Conservation (phyloP, 2,113 vertebrate genomes). For the Periophthalmodon schlosseri region DNA sequence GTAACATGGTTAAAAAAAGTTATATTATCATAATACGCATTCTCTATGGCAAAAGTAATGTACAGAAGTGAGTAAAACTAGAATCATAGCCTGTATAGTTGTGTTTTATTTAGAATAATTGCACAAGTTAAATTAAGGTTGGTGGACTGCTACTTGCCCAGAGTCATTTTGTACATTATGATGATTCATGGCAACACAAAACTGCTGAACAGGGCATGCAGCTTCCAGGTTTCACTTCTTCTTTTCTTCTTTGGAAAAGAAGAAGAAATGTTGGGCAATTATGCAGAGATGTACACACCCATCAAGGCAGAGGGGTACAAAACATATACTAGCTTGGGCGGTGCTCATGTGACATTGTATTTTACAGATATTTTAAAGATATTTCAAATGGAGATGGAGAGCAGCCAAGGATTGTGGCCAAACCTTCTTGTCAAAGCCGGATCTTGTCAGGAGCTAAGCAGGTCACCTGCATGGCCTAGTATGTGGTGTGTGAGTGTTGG, state of each 20-base stretch:
- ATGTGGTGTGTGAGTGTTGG: no score
- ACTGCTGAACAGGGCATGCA: neutral
- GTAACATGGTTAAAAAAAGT: no score
- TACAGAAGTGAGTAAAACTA: slow-evolving; percentile 23
- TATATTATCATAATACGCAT: no score
- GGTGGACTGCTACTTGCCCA: neutral
- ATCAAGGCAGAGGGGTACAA: neutral
- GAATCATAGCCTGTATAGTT: neutral
- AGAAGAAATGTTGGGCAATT: neutral
- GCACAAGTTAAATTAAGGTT: neutral
- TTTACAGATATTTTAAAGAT: neutral
- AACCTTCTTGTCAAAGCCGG: no score
- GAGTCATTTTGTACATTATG: neutral
- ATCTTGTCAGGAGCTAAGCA: no score
- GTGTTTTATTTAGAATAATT: neutral
- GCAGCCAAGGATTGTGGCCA: neutral
- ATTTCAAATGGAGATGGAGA: neutral
- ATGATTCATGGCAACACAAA: slow-evolving; percentile 5
- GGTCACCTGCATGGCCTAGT: no score
- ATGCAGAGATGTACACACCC: neutral
- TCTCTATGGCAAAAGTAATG: slow-evolving; percentile 2
- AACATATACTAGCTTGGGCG: neutral
- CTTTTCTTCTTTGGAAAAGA: slow-evolving; percentile 12
- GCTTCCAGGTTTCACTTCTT: slow-evolving; percentile 50
- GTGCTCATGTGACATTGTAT: neutral